phyloP scores from a whole-genome alignment of 2,113 vertebrate genomes.

The Caretta caretta region DNA sequence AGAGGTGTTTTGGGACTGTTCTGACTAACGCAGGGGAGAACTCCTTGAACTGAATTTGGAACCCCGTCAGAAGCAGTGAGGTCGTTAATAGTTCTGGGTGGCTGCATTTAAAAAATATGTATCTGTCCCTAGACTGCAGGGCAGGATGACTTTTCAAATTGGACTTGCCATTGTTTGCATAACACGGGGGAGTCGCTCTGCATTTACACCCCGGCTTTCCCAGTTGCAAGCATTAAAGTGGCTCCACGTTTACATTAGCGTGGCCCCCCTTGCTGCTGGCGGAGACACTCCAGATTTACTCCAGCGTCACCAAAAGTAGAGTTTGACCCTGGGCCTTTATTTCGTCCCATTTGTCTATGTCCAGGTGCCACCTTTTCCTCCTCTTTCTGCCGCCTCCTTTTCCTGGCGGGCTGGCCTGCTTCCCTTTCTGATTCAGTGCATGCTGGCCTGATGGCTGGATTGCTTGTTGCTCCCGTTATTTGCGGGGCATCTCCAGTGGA shows the following conservation, averaged over 20 bases:
- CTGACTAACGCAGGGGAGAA: neutral
- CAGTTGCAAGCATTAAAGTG: too few species aligned
- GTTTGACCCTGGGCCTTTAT: neutral
- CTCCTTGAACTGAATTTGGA: neutral
- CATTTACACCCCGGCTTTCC: neutral
- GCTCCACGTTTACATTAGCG: neutral
- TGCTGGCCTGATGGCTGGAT: neutral
- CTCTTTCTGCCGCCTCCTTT: too few species aligned
- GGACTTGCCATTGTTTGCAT: conserved; percentile 33
- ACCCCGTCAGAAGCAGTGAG: neutral
- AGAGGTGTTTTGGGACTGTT: neutral
- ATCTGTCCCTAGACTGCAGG: conserved; percentile 24
- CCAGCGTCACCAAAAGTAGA: neutral
- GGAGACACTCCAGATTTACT: neutral
- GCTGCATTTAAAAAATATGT: neutral
- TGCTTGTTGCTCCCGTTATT: conserved; percentile 44
- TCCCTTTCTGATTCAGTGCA: accelerated
- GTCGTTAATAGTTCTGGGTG: neutral
- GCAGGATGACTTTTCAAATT: conserved; percentile 30
- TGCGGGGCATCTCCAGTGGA: conserved; percentile 11
- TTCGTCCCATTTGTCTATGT: neutral
- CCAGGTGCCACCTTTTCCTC: too few species aligned
- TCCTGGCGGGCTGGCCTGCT: neutral
- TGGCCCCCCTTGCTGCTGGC: neutral
- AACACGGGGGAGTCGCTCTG: neutral